phyloP scores from a whole-genome alignment of 2,888 invertebrate genomes.

The Cyaniris semiargus region DNA sequence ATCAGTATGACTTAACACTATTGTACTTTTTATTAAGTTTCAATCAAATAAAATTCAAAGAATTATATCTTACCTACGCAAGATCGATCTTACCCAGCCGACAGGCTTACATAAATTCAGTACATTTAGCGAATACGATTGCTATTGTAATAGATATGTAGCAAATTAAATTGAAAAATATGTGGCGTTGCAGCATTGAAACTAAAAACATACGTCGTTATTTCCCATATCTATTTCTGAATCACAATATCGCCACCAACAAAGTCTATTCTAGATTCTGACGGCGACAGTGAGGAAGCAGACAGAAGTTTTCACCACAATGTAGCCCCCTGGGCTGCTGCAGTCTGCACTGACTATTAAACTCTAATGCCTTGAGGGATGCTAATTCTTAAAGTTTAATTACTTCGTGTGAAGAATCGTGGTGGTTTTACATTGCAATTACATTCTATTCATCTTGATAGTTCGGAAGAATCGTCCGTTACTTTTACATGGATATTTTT shows the following conservation, averaged over 20 bases:
- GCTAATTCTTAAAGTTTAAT: slow-evolving; percentile 29
- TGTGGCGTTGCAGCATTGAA: too few relatives aligned
- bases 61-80: too few relatives aligned
- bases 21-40: too few relatives aligned
- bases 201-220: too few relatives aligned
- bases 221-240: too few relatives aligned
- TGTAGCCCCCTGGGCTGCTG: slow-evolving; percentile 14
- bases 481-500: background rate
- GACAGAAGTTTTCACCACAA: slow-evolving; percentile 24
- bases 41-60: too few relatives aligned
- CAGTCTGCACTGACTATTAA: slow-evolving; percentile 22
- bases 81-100: too few relatives aligned
- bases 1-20: too few relatives aligned
- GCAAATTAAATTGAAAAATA: too few relatives aligned
- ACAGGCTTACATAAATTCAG: too few relatives aligned
- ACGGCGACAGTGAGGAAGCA: background rate
- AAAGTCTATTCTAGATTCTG: background rate
- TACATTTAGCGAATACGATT: too few relatives aligned
- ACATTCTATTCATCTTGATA: slow-evolving; percentile 11
- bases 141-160: too few relatives aligned
- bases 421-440: background rate
- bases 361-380: background rate
- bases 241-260: background rate
- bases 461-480: background rate
- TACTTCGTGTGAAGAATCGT: slow-evolving; percentile 15